Conservation (phyloP, 2,797 vertebrate species). For the Pampus argenteus region DNA sequence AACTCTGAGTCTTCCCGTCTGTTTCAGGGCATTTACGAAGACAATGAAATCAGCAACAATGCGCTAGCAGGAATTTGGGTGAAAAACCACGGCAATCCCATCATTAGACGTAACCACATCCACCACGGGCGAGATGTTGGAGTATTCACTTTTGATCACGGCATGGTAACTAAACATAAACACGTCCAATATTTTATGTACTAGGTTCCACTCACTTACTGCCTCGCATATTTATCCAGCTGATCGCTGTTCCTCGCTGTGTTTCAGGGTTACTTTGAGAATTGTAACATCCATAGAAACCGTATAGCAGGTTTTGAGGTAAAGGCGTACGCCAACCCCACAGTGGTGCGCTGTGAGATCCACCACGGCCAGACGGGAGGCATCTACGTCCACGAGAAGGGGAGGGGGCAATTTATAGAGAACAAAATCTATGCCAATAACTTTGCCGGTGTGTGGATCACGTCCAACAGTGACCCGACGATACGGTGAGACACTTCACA, state of each 20-base stretch:
- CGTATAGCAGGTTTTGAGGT: conserved; percentile 99
- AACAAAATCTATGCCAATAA: conserved; percentile 99
- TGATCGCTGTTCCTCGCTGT: neutral
- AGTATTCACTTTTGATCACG: conserved; percentile 99
- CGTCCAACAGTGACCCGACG: conserved; percentile 99
- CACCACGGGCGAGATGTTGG: conserved; percentile 98
- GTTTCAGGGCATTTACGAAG: conserved; percentile 96
- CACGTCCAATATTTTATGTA: neutral
- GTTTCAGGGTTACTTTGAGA: conserved; percentile 97
- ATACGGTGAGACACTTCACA: conserved; percentile 89
- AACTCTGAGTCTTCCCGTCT: neutral
- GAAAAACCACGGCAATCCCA: conserved; percentile 99
- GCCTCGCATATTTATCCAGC: neutral
- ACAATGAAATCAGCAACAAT: conserved; percentile 99
- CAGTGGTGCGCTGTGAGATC: conserved; percentile 98
- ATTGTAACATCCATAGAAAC: conserved; percentile 99
- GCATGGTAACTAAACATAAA: conserved; percentile 90
- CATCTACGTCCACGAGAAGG: conserved; percentile 99
- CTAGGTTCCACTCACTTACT: neutral
- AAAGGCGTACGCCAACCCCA: conserved; percentile 98
- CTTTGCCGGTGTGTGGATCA: conserved; percentile 99
- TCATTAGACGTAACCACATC: conserved; percentile 99
- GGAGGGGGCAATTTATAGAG: conserved; percentile 98
- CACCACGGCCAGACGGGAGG: conserved; percentile 99
- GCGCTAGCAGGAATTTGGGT: conserved; percentile 99